phyloP scores from a whole-genome alignment of 2,113 vertebrate genomes.

The Takifugu flavidus region DNA sequence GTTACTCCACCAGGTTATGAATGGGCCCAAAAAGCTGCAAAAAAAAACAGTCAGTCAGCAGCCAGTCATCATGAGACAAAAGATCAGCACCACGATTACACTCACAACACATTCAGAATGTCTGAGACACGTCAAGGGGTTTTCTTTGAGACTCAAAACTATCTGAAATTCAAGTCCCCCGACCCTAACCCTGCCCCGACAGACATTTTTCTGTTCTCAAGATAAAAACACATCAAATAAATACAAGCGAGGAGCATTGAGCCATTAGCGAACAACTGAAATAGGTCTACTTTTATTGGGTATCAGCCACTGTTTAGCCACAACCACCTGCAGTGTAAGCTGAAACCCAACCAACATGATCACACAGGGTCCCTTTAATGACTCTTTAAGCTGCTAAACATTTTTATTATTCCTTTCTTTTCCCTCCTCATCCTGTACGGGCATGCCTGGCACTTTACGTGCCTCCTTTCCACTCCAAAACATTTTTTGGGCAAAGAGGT shows the following conservation, averaged over 20 bases:
- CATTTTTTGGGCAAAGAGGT: conserved; percentile 39
- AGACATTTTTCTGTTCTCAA: conserved; percentile 5
- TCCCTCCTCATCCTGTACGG: conserved; percentile 45
- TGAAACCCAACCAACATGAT: conserved; percentile 4
- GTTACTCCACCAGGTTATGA: neutral
- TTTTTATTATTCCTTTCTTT: conserved; percentile 22
- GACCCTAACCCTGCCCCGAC: neutral
- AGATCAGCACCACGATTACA: too few relatives aligned
- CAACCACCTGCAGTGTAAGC: conserved; percentile 25
- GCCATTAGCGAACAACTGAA: neutral
- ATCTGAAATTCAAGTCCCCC: too few relatives aligned
- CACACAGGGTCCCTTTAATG: conserved; percentile 14
- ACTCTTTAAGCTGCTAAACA: conserved; percentile 35
- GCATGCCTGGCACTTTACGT: conserved; percentile 47
- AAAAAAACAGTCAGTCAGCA: conserved; percentile 14
- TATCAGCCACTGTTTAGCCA: conserved; percentile 9
- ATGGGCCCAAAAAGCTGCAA: neutral
- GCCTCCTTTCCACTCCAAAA: conserved; percentile 35
- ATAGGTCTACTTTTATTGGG: conserved; percentile 15
- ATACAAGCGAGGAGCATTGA: neutral
- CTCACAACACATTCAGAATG: too few relatives aligned
- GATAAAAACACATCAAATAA: conserved; percentile 14
- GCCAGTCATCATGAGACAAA: neutral
- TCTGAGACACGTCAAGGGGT: too few relatives aligned
- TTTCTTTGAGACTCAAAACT: too few relatives aligned